Evolutionary conservation across 64 coral and sea anemone species (phyloP), one percentile per base, ranked within the genome.

Genomic region (Pachyseris speciosa): DNA sequence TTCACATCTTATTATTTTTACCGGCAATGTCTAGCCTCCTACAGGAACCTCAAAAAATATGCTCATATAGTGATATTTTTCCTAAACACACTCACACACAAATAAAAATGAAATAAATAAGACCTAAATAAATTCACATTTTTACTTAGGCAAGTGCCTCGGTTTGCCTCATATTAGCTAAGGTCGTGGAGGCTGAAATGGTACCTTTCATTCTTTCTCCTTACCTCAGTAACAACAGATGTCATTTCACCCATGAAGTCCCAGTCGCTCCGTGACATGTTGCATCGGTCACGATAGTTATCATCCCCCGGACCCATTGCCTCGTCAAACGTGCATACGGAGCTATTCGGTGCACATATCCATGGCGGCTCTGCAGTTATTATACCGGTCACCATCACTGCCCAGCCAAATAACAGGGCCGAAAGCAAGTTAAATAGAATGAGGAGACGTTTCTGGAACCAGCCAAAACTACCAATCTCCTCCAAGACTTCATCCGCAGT

Each of bases 401-500:
- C 70, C 40, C 38, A 45, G 28, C 49, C 72, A 45, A 45, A 75
- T 22, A 88, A 20, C 20, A 77, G 57, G 13, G 57, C 30, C 4
- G 71, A 42, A 43, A 81, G 77, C 22, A 75, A 64, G 48, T 63
- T 75, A 1, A 64, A 57, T 16, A 88, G 22, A 45, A 88, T 57
- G 0, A 77, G 39, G 38, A 88, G 50, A 38, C 86, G 86, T 88
- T 61, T 40, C 43, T 88, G 86, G 40, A 75, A 77, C 71, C 86
- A 41, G 0, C 86, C 86, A 76, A 92, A 96, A 72, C 94, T 92
- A 9, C 94, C 94, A 29, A 96, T 66, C 60, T 75, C 27, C 5
- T 92, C 77, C 15, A 96, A 52, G 6, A 91, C 65, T 37, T 96
- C 75, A 24, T 96, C 94, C 0, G 88, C 85, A 0, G 78, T 41